phyloP scores from a whole-genome alignment of 2,797 vertebrate species.

The Scolopax rusticola region DNA sequence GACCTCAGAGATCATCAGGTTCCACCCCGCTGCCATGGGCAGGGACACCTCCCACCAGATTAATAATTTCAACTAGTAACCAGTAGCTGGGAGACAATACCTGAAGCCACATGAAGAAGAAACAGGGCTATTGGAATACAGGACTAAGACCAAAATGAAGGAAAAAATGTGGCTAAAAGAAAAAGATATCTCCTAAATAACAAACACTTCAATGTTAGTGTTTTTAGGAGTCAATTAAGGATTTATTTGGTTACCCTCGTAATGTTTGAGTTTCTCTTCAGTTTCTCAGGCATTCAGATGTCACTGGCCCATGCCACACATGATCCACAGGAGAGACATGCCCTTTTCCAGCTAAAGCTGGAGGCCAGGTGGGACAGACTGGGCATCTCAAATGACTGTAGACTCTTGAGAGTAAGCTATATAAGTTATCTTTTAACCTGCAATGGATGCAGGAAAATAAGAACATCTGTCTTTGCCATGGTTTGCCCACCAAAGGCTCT shows the following conservation, averaged over 20 bases:
- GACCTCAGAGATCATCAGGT: too few relatives aligned
- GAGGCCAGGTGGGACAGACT: background rate
- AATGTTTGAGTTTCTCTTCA: background rate
- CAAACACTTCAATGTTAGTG: background rate
- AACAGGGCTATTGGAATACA: background rate
- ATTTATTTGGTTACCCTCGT: accelerated
- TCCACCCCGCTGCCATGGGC: too few relatives aligned
- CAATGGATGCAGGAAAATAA: background rate
- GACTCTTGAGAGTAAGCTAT: background rate
- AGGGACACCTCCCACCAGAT: too few relatives aligned
- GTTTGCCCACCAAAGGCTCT: background rate
- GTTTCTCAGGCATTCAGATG: background rate
- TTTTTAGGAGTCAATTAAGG: background rate
- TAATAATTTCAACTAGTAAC: background rate
- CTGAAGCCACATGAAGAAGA: background rate
- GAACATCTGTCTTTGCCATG: background rate
- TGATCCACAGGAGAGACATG: background rate
- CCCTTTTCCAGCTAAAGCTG: background rate
- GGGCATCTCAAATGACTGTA: background rate
- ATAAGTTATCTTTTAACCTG: background rate
- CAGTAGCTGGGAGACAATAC: background rate
- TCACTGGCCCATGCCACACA: background rate
- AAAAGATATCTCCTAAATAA: background rate
- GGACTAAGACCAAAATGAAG: background rate
- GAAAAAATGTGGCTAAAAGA: background rate